These are phyloP conservation scores for Hemicentrotus pulcherrimus DNA, from an alignment of 35 echinoderm and acorn worm genomes.

Conservation along the genomic window DNA sequence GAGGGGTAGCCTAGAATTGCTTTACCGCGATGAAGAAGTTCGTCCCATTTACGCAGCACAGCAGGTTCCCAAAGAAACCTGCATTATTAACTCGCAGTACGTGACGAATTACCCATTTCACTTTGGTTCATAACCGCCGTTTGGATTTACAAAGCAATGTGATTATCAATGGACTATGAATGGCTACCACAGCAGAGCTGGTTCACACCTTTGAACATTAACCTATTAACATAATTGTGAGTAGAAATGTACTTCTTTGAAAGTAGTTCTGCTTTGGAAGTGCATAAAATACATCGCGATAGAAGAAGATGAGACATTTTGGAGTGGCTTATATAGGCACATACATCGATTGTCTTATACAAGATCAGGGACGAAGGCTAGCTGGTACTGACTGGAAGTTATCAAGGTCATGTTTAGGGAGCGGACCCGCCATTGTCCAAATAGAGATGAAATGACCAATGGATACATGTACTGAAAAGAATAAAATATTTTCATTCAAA, in stretches of 20 bases:
- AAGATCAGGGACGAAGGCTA: neutral
- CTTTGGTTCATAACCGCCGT: neutral
- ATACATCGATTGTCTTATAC: neutral
- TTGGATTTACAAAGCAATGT: neutral
- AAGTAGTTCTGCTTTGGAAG: neutral
- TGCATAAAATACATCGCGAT: neutral
- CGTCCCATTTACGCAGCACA: neutral
- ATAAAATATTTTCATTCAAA: neutral
- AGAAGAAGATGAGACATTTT: neutral
- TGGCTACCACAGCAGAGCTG: neutral
- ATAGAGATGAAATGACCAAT: neutral
- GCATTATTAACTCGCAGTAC: neutral
- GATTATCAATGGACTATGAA: neutral
- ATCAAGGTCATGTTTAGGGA: neutral
- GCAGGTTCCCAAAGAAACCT: neutral
- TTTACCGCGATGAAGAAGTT: neutral
- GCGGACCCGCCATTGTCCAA: neutral
- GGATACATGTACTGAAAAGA: neutral
- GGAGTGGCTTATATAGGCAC: neutral
- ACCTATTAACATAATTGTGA: conserved; percentile 12
- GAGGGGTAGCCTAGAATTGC: neutral
- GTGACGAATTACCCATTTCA: conserved; percentile 33
- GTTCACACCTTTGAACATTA: neutral
- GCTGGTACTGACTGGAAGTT: neutral
- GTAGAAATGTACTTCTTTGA: neutral